Conservation (phyloP, 1,140 invertebrate species). For the Contarinia nasturtii region DNA sequence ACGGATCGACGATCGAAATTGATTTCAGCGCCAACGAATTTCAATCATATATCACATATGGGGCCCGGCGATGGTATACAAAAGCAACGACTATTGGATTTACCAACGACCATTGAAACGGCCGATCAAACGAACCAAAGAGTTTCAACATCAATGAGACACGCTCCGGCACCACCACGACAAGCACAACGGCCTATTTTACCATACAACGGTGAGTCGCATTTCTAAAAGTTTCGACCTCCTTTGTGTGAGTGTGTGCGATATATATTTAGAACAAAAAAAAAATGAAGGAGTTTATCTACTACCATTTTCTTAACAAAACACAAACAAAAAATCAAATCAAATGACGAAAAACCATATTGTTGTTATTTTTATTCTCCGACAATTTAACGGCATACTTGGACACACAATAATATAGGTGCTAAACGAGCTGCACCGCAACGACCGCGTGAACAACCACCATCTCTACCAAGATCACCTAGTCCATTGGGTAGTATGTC, state of each 20-base stretch:
- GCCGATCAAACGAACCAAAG: constrained; percentile 29
- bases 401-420: no score
- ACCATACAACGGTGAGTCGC: constrained; percentile 4
- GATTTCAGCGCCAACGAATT: constrained; percentile 95
- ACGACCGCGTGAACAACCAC: constrained; percentile 3
- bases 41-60: constrained; percentile 97
- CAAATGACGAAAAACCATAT: not conserved
- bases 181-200: constrained; percentile 1
- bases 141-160: not conserved
- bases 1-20: constrained; percentile 79
- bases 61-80: constrained; percentile 90
- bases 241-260: not conserved
- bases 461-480: constrained; percentile 4
- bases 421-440: not conserved
- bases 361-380: not conserved
- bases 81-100: constrained; percentile 78
- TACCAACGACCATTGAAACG: constrained; percentile 70
- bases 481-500: constrained; percentile 6
- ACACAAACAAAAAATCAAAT: no score
- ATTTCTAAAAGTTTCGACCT: not conserved
- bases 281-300: constrained; percentile 3
- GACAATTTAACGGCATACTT: no score
- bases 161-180: constrained; percentile 1
- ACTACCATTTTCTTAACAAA: no score
- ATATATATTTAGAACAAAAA: not conserved